phyloP scores from a whole-genome alignment of 2,888 invertebrate genomes.

The Drosophila phalerata region DNA sequence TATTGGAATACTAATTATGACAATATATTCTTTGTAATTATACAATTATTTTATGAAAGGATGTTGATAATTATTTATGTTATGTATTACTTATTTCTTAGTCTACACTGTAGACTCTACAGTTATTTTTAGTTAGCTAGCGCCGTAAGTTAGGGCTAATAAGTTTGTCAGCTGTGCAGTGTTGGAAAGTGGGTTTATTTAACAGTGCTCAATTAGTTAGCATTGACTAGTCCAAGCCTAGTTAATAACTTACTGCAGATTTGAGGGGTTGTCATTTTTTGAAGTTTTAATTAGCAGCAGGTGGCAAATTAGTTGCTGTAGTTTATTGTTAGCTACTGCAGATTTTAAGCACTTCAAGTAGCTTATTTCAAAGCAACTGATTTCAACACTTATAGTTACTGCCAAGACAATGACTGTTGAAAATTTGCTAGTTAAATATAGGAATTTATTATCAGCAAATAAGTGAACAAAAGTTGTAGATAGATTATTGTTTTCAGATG shows the following conservation, averaged over 20 bases:
- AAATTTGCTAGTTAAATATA: neutral
- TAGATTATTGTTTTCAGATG: neutral
- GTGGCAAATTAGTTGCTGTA: constrained; percentile 3
- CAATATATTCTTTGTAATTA: neutral
- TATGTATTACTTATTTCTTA: no score
- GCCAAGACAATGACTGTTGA: neutral
- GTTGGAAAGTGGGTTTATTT: neutral
- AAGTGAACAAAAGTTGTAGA: neutral
- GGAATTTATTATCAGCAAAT: constrained; percentile 1
- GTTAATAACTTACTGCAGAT: neutral
- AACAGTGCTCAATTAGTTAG: neutral
- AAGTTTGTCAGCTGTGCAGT: neutral
- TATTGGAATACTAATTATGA: no score
- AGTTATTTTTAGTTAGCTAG: no score
- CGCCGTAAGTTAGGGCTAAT: neutral
- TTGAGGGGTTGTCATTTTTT: constrained; percentile 13
- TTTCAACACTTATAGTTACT: neutral
- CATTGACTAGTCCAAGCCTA: neutral
- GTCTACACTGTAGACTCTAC: no score
- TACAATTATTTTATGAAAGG: no score
- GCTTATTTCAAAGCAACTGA: neutral
- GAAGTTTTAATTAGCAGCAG: constrained; percentile 23
- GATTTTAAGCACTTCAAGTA: neutral
- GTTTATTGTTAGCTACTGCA: constrained; percentile 11
- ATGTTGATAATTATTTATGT: no score